Conservation (phyloP, 2,797 vertebrate species). For the Bryconaethiops microstoma region DNA sequence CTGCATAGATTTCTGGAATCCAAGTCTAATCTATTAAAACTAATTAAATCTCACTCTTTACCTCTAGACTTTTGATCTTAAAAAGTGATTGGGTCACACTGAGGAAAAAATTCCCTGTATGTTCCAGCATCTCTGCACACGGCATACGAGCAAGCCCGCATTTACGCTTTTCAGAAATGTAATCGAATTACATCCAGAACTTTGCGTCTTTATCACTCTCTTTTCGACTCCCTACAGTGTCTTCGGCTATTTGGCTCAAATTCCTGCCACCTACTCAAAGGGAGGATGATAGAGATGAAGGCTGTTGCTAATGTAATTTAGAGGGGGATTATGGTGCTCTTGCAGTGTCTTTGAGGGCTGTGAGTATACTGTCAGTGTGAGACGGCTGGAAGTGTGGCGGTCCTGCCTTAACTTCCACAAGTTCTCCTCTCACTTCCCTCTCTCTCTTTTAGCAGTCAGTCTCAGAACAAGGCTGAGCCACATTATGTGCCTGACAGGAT, state of each 20-base stretch:
- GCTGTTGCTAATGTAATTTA: conserved; percentile 82
- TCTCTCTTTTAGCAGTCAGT: conserved; percentile 59
- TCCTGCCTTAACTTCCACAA: conserved; percentile 76
- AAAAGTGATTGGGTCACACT: conserved; percentile 51
- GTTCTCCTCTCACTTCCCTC: conserved; percentile 59
- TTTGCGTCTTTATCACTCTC: conserved; percentile 78
- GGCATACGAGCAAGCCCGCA: conserved; percentile 67
- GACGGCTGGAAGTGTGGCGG: conserved; percentile 68
- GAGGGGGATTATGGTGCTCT: conserved; percentile 82
- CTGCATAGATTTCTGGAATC: not conserved
- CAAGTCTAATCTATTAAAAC: not conserved
- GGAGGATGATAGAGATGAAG: conserved; percentile 71
- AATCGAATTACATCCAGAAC: conserved; percentile 81
- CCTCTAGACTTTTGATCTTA: no score
- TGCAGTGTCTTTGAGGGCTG: conserved; percentile 78
- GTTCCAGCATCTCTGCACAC: conserved; percentile 69
- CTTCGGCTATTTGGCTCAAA: conserved; percentile 81
- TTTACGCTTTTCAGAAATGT: conserved; percentile 75
- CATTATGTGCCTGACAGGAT: conserved; percentile 83
- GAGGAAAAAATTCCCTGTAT: conserved; percentile 66
- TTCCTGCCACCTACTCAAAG: conserved; percentile 81
- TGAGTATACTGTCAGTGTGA: conserved; percentile 72
- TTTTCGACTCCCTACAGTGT: conserved; percentile 79
- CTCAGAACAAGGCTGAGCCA: conserved; percentile 75
- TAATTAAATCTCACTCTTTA: no score